Conservation (phyloP, 2,797 vertebrate genomes). For the Spatula versicolor region DNA sequence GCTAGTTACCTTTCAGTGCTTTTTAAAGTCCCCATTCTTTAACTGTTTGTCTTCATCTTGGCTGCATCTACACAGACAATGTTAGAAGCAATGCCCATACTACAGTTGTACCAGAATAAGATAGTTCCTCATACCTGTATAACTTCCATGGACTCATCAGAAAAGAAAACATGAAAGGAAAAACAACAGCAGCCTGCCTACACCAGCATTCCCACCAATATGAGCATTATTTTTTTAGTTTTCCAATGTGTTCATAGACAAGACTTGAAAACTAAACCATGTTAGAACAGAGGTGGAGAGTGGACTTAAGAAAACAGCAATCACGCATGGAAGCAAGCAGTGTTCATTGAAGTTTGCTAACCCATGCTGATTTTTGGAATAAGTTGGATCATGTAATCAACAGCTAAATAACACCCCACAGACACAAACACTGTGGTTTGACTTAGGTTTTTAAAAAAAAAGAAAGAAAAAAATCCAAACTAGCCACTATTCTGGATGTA, state of each 20-base stretch:
- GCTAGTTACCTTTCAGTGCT: neutral
- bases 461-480: neutral
- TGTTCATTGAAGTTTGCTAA: neutral
- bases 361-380: neutral
- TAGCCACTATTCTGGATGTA: neutral
- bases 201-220: neutral
- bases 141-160: neutral
- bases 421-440: neutral
- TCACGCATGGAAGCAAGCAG: neutral
- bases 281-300: neutral
- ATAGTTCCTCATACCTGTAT: neutral
- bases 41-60: neutral
- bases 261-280: neutral
- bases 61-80: neutral
- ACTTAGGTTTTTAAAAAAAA: neutral
- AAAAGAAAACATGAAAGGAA: neutral
- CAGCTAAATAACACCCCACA: neutral
- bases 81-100: neutral
- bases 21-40: neutral
- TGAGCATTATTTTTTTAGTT: neutral
- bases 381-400: neutral
- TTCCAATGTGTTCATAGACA: neutral
- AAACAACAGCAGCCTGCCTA: neutral
- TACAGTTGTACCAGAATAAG: neutral
- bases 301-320: neutral